Base-by-base conservation (phyloP, 1,140 invertebrate genomes). In the Drosophila littoralis region DNA sequence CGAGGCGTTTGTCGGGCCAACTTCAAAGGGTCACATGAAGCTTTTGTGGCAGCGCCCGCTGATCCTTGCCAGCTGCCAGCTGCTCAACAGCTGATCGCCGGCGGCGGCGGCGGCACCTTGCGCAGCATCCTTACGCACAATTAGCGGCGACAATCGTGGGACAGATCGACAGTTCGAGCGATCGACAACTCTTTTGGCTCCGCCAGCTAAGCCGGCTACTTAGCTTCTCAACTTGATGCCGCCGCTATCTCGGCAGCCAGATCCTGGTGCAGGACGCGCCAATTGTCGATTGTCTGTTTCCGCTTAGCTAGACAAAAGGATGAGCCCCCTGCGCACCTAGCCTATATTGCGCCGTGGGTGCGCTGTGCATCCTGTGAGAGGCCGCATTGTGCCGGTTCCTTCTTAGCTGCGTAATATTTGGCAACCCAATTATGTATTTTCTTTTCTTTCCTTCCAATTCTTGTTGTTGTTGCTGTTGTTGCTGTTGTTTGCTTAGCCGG, bases 161-260 rank as follows among this genome's bases (percentile, higher is more conserved):
- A 28, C 22, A 28, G 22, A 28, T 28, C 22, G 4, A 28, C 22
- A 28, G 22, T 5, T 28, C 22, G 22, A 22, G 2, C 2, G 22
- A 22, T 54, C 22, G 61, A 77, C 75, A 85, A 85, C 81, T 85
- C 81, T 81, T 84, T 84, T 48, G 45, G 7, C 15, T 10, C 0
- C 7, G 13, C 33, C 38, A 32, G 38, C 57, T 81, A 48, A 66
- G 48, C 57, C 63, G 67, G 40, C 75, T 75, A 83, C 76, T 84
- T 84, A 74, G 74, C 81, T 85, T 84, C 81, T 81, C 81, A 76
- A 82, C 81, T 83, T 75, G 81, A 67, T 64, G 59, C 43, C 63
- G 54, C 38, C 75, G 28, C 48, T n/a, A n/a, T 66, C 77, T 67
- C 40, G 42, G 28, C 10, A 33, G 22, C 6, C 42, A 45, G 42